Percentiles rank a stretch among this genome's conserved stretches.
Conservation (phyloP, 1,140 invertebrate species). For the Papilio machaon region DNA sequence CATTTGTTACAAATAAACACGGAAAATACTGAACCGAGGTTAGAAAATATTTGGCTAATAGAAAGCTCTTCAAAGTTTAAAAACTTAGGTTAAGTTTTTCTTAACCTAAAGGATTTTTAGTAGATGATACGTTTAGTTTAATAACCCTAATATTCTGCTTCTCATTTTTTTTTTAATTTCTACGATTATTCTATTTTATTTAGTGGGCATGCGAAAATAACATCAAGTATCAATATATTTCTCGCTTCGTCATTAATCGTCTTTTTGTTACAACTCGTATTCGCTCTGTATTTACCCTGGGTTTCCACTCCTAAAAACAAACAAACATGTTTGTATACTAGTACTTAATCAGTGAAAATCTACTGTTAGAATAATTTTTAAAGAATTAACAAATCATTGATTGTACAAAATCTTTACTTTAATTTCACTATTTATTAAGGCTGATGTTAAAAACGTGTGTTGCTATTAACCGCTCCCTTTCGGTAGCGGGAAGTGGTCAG, state of each 20-base stretch:
- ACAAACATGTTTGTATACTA: neutral
- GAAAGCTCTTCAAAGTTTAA: too few species aligned
- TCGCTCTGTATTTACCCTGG: neutral
- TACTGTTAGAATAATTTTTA: neutral
- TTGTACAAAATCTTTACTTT: neutral
- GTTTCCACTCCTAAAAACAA: neutral
- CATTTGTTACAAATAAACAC: too few species aligned
- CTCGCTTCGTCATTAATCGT: constrained; percentile 27
- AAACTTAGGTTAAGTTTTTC: too few species aligned
- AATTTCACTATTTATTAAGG: constrained; percentile 23
- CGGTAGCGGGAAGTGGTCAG: constrained; percentile 43
- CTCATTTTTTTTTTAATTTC: neutral
- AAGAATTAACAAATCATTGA: neutral
- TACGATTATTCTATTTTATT: neutral
- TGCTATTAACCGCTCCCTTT: constrained; percentile 38
- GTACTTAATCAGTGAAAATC: neutral
- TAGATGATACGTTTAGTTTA: too few species aligned
- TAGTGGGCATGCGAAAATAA: constrained; percentile 18
- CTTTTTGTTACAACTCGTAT: neutral
- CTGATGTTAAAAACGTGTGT: constrained; percentile 28
- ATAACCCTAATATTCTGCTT: neutral
- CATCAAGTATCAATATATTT: constrained; percentile 33
- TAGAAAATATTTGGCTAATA: too few species aligned
- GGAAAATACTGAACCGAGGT: too few species aligned
- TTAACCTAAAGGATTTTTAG: too few species aligned